Conservation (phyloP, 2,888 invertebrate genomes). For the Crioceris asparagi region DNA sequence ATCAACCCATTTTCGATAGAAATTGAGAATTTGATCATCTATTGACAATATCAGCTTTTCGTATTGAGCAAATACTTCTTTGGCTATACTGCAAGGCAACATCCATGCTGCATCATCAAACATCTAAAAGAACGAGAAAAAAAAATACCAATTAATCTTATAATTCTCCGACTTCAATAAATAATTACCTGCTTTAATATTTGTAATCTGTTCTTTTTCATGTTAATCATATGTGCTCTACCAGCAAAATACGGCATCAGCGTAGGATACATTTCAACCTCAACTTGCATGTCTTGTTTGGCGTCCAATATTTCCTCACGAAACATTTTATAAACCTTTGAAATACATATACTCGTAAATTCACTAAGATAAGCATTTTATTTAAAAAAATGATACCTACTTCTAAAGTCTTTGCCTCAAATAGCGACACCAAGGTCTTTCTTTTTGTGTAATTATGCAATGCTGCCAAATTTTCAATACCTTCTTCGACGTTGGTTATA, state of each 20-base stretch:
- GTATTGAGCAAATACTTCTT: slow-evolving; percentile 60
- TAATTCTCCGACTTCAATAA: neutral
- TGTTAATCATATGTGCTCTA: slow-evolving; percentile 53
- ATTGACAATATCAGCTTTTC: slow-evolving; percentile 50
- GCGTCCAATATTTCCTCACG: slow-evolving; percentile 61
- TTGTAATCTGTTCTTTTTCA: slow-evolving; percentile 54
- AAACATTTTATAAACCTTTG: slow-evolving; percentile 63
- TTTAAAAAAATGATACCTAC: slow-evolving; percentile 30
- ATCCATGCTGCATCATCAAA: slow-evolving; percentile 70
- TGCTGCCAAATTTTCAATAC: slow-evolving; percentile 63
- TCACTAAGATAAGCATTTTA: neutral
- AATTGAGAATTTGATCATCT: slow-evolving; percentile 43
- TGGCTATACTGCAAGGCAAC: slow-evolving; percentile 59
- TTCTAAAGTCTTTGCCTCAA: slow-evolving; percentile 55
- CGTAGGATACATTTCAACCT: slow-evolving; percentile 50
- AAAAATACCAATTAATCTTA: neutral
- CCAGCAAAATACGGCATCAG: slow-evolving; percentile 64
- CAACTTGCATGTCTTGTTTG: slow-evolving; percentile 56
- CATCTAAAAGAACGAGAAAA: slow-evolving; percentile 35
- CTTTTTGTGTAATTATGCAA: slow-evolving; percentile 69
- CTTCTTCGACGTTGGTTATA: slow-evolving; percentile 71
- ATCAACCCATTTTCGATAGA: slow-evolving; percentile 47
- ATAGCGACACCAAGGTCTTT: slow-evolving; percentile 57
- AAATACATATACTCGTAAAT: neutral
- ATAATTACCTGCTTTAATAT: slow-evolving; percentile 46